Evolutionary conservation across 1,140 invertebrate species (phyloP), one percentile per base, ranked within the genome.

Genomic region (Polypedilum vanderplanki): DNA sequence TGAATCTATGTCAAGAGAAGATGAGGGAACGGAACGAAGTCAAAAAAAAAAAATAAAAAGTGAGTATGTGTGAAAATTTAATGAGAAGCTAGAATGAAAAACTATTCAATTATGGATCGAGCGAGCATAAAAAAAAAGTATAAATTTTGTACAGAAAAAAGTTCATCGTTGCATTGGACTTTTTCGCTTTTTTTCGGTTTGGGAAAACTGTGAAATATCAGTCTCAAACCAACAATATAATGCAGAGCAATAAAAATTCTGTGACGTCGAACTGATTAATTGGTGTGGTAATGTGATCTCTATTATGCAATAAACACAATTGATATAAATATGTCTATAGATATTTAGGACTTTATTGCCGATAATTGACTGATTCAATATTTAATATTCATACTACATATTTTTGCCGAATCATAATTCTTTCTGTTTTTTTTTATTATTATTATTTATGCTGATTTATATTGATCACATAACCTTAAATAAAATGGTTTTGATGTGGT

Each of bases 151-250:
- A 33, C 24, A 57, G 12, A 57, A 57, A 57, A 8, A 57, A 57
- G 10, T 57, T n/a, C 46, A n/a, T n/a, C n/a, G 46, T 57, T 33
- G 5, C 24, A 33, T 33, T 15, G 46, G n/a, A n/a, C 10, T 57
- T 57, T 15, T 46, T 46, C 15, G 17, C 17, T 67, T 67, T 20
- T 18, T 18, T 70, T 70, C 65, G 65, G 65, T 70, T 70, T 70
- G 65, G 65, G 65, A 70, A 70, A 70, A 70, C 65, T 70, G 65
- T 70, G 65, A 70, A 70, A 70, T 70, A 70, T 70, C 65, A 70
- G 65, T 70, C 65, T 70, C 65, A 70, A 70, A 70, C 65, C 65
- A 70, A 70, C 65, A 70, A 70, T 70, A 70, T 70, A 70, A 70
- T 70, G 65, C 65, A 70, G 65, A 70, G 65, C 65, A 70, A 70